Percentiles rank a stretch among this genome's conserved stretches.
These are phyloP conservation scores for Parus major DNA, from an alignment of 2,113 vertebrate genomes.

Conservation along the genomic window DNA sequence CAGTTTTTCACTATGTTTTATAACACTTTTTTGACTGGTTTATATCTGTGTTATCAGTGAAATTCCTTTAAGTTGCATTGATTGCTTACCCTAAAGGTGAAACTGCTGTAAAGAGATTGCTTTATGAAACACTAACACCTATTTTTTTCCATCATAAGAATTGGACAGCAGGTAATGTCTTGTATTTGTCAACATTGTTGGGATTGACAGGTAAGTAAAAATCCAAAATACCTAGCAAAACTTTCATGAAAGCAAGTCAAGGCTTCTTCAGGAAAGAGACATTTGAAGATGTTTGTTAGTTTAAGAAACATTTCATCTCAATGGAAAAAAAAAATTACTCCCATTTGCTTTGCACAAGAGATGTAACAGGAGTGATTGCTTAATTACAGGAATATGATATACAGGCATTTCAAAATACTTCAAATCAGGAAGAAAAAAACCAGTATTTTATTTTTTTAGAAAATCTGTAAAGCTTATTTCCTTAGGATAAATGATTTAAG, in stretches of 20 bases:
- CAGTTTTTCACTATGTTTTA: background rate
- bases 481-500: background rate
- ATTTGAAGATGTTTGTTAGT: background rate
- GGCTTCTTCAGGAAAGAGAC: background rate
- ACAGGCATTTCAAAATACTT: background rate
- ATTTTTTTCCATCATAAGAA: background rate
- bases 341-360: background rate
- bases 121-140: background rate
- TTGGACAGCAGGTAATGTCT: background rate
- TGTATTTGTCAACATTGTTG: background rate
- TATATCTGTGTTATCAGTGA: background rate
- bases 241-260: background rate
- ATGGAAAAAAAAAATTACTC: background rate
- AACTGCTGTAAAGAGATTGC: background rate
- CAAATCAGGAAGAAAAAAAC: background rate
- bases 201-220: background rate
- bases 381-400: background rate
- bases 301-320: background rate
- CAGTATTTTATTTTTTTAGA: background rate
- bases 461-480: background rate
- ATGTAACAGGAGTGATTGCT: background rate
- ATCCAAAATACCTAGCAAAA: background rate
- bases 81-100: background rate
- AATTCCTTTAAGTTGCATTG: background rate
- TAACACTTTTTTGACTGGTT: background rate